These are phyloP conservation scores for Dicyrtoma fusca DNA, from an alignment of 2,888 invertebrate genomes.

Conservation along the genomic window DNA sequence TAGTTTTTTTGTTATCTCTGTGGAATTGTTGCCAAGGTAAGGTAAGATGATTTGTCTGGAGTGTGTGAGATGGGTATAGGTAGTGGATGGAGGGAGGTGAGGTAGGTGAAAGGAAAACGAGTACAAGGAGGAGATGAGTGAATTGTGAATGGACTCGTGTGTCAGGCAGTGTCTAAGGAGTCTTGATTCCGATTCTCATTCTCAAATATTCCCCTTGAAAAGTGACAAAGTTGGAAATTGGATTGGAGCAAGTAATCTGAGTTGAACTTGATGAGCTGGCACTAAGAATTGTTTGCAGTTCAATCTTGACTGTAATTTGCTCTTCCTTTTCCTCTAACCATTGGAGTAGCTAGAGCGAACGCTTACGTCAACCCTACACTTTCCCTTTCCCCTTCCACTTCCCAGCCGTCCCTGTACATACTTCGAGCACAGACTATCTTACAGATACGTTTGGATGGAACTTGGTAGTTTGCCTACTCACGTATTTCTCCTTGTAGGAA, in stretches of 20 bases:
- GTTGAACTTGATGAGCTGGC: conserved; percentile 23
- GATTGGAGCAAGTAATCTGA: conserved; percentile 18
- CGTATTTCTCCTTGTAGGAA: no score
- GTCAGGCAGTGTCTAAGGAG: neutral
- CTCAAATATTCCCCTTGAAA: conserved; percentile 1
- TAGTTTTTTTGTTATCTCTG: conserved; percentile 27
- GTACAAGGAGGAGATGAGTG: conserved; percentile 3
- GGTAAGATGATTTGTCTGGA: neutral
- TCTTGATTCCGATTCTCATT: neutral
- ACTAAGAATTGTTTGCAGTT: conserved; percentile 9
- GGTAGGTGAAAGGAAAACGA: neutral
- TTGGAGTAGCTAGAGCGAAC: no score
- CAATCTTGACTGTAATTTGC: conserved; percentile 2
- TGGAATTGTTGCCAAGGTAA: conserved; percentile 21
- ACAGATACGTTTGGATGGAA: no score
- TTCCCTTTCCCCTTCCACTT: no score
- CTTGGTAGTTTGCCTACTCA: no score
- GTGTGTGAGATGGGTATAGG: neutral
- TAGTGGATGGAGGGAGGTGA: neutral
- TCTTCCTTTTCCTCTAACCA: neutral
- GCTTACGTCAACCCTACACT: no score
- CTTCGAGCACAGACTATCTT: no score
- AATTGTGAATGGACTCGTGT: neutral
- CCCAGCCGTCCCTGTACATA: no score
- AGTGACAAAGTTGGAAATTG: conserved; percentile 28